Base-by-base conservation (phyloP, 2,797 vertebrate species). In the Pseudopleuronectes americanus region DNA sequence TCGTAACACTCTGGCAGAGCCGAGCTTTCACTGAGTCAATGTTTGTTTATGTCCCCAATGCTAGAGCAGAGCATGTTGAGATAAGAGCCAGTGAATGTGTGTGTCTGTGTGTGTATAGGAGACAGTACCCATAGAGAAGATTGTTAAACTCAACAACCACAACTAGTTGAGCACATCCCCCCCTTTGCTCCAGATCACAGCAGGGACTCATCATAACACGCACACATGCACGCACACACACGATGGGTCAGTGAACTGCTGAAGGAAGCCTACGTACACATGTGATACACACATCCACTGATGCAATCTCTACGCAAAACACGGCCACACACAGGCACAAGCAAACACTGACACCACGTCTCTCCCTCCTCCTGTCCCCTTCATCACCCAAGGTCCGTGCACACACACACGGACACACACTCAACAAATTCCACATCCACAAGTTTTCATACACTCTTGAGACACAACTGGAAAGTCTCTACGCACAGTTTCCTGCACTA, bases 391-490 rank as follows among this genome's bases (percentile, higher is more conserved):
- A n/a, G n/a, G n/a, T n/a, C n/a, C n/a, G n/a, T 62, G 43, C 54
- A 65, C 64, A 69, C 65, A 64, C 33, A 62, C 55, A 66, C 33
- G 67, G 58, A 26, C 26, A 75, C 70, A 74, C 63, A 26, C 71
- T 67, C 62, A 80, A 81, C 67, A 87, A 76, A 90, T 80, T 84
- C 89, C 77, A 83, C 80, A 85, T 83, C 66, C 82, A 76, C 76
- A 66, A 68, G 71, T 83, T 90, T 88, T 89, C 76, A 70, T 83
- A 53, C 81, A 71, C 88, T 87, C 89, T 79, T 45, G 84, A 89
- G 86, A 87, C 73, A 55, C 60, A 76, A 84, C 85, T 92, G 90
- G 89, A 89, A 90, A 85, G 80, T 82, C 76, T 90, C 61, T 14
- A 60, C 14, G 1, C 59, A 75, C 43, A 4, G 56, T 85, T 90